Evolutionary conservation across 2,113 vertebrate genomes (phyloP).

Genomic region (Glaucomys volans): DNA sequence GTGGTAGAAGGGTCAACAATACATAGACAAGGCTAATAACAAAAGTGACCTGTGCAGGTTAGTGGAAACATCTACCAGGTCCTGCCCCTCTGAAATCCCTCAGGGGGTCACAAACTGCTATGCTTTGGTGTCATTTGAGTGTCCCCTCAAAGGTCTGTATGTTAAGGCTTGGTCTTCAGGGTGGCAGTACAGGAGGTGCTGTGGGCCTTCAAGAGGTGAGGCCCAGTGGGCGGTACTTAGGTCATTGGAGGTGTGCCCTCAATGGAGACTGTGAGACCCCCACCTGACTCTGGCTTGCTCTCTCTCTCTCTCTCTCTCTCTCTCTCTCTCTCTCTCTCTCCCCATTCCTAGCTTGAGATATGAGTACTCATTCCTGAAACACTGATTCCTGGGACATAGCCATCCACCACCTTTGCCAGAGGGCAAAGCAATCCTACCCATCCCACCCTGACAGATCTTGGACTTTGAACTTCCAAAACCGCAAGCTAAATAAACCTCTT

Average conservation of each 20-base stretch:
- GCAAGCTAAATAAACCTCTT: background rate
- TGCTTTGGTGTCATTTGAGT: background rate
- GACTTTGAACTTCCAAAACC: background rate
- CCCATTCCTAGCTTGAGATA: background rate
- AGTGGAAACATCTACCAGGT: background rate
- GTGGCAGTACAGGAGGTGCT: no score
- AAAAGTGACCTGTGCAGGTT: accelerated
- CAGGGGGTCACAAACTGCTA: background rate
- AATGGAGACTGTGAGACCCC: background rate
- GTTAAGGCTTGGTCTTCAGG: background rate
- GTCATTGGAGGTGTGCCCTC: background rate
- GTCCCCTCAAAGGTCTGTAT: background rate
- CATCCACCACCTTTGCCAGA: background rate
- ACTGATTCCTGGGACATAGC: background rate
- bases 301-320: background rate
- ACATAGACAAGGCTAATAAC: background rate
- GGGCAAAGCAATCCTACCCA: background rate
- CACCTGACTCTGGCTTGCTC: background rate
- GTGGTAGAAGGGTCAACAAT: no score
- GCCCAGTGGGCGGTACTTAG: background rate
- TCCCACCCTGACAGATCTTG: background rate
- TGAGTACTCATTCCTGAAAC: no score
- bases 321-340: background rate
- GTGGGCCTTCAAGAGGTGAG: background rate
- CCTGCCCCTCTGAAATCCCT: background rate